These are phyloP conservation scores for Yponomeuta sedellus DNA, from an alignment of 2,888 invertebrate species.

Conservation along the genomic window DNA sequence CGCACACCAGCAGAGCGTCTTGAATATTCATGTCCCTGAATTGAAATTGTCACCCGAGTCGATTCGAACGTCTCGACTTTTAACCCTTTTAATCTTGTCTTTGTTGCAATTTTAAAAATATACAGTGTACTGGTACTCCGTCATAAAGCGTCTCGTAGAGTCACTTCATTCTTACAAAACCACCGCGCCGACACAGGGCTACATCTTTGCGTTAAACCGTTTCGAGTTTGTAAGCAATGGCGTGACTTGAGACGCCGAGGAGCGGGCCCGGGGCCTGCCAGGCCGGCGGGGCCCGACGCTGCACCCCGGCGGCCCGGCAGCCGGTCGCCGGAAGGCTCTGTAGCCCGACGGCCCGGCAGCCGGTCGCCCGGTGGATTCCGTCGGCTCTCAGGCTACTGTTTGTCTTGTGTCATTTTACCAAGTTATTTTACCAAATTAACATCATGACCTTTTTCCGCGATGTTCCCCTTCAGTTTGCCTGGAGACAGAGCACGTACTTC, in stretches of 20 bases:
- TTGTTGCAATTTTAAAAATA: not conserved
- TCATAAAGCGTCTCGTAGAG: not conserved
- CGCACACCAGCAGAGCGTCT: not conserved
- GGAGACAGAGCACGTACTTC: constrained; percentile 98
- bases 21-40: not conserved
- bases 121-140: not conserved
- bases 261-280: not conserved
- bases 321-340: too few relatives aligned
- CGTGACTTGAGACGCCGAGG: not conserved
- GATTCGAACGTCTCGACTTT: not conserved
- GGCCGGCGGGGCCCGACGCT: too few relatives aligned
- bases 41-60: not conserved
- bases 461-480: constrained; percentile 84
- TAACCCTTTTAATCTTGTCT: not conserved
- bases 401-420: constrained; percentile 35
- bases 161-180: not conserved
- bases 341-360: too few relatives aligned
- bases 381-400: constrained; percentile 17
- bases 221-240: not conserved
- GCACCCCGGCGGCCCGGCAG: too few relatives aligned
- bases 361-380: not conserved
- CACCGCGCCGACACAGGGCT: too few relatives aligned
- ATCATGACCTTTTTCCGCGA: constrained; percentile 58
- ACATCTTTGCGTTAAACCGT: too few relatives aligned
- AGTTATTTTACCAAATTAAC: constrained; percentile 34